Base-by-base conservation (phyloP, 2,797 vertebrate species). In the Hemibagrus guttatus region DNA sequence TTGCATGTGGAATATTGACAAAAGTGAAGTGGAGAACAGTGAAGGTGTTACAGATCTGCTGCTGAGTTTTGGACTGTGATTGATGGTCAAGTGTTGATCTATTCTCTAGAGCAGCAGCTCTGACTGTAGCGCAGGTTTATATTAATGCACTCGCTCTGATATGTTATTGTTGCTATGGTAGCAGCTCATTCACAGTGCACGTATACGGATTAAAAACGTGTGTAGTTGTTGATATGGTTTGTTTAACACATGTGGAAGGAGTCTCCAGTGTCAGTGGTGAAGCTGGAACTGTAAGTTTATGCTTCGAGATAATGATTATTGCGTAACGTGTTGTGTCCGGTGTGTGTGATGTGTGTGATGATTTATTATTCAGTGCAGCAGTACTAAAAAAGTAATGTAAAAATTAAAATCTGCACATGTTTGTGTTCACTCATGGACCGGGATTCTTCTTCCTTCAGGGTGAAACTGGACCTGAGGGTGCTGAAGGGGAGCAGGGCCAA, bases 401-500 rank as follows among this genome's bases (percentile, higher is more conserved):
- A 9, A 49, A 9, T 9, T 49, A 1, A 49, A 49, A 49, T 49
- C 46, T 49, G 46, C 7, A 14, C 19, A 69, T 39, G 5, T 49
- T 26, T 81, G 23, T 79, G 78, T 23, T 28, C 26, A n/a, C 23
- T 66, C 17, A 6, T 16, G 23, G 6, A 21, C 26, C 58, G 1
- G 21, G 6, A 1, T 54, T 75, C 35, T 59, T n/a, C 13, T 68
- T 61, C 89, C 72, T 91, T 90, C 92, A 99, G 98, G 98, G 98
- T 92, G 97, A 97, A 46, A n/a, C n/a, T 80, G 98, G 98, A 75
- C 93, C 93, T 86, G 64, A 87, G 74, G 98, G 98, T 90, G 94
- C 91, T 84, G 91, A 92, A 91, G 98, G 98, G 86, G 96, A 96
- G 86, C 74, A 95, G 89, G 98, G 98, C 4, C 96, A 97, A 78